phyloP scores from a whole-genome alignment of 2,113 vertebrate genomes.

The Pithys albifrons region DNA sequence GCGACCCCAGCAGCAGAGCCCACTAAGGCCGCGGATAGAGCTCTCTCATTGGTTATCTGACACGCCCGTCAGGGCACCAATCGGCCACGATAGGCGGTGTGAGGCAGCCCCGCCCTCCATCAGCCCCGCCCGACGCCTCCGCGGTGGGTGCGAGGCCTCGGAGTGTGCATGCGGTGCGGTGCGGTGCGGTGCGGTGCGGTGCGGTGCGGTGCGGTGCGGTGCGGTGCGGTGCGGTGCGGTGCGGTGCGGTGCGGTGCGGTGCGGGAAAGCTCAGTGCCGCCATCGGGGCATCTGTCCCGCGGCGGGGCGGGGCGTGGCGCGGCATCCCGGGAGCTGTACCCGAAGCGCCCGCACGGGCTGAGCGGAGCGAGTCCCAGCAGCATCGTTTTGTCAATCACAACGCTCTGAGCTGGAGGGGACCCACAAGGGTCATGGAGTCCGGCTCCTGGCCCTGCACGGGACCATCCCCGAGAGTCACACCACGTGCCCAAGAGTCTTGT shows the following conservation, averaged over 20 bases:
- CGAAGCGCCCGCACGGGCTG: background rate
- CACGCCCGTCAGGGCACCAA: rapidly evolving
- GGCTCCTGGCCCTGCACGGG: too few species aligned
- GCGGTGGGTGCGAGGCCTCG: background rate
- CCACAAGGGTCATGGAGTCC: background rate
- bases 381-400: background rate
- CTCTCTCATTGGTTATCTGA: rapidly evolving
- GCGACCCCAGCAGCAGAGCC: rapidly evolving
- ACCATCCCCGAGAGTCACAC: background rate
- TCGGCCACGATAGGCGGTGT: background rate
- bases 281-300: background rate
- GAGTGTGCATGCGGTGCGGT: background rate
- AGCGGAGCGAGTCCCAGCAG: background rate
- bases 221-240: rapidly evolving
- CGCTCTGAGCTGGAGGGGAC: background rate
- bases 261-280: rapidly evolving
- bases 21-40: rapidly evolving
- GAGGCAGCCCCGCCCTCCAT: rapidly evolving
- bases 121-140: background rate
- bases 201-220: too few species aligned
- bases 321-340: background rate
- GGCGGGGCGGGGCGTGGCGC: background rate
- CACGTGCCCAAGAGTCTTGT: background rate
- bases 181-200: background rate
- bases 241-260: rapidly evolving